These are phyloP conservation scores for Acipenser oxyrinchus DNA, from an alignment of 2,797 vertebrate genomes.

Conservation along the genomic window DNA sequence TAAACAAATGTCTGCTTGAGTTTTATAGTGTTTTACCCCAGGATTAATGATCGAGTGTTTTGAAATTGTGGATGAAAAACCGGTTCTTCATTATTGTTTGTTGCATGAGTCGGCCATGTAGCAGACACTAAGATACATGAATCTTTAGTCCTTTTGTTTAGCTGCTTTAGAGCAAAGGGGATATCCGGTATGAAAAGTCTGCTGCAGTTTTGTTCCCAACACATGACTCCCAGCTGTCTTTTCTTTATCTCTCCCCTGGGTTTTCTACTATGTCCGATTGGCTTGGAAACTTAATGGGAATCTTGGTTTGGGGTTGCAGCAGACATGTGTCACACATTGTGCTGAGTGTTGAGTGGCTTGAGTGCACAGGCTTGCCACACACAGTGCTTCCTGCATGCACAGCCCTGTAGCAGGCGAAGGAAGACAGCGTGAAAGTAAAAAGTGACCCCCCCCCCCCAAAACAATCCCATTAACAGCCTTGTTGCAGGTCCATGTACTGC, in stretches of 20 bases:
- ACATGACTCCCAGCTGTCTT: conserved; percentile 32
- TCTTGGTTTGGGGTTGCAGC: not conserved
- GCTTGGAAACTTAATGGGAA: conserved; percentile 21
- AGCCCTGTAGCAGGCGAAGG: conserved; percentile 35
- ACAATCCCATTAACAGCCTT: no score
- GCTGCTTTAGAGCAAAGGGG: no score
- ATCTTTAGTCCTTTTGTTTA: no score
- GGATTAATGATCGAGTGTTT: no score
- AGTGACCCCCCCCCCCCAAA: no score
- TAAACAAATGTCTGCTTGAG: no score
- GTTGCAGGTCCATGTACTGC: no score
- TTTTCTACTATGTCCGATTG: conserved; percentile 9
- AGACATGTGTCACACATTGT: conserved; percentile 24
- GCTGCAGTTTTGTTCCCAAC: conserved; percentile 18
- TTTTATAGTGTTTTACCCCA: no score
- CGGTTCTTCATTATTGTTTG: no score
- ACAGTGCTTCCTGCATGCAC: conserved; percentile 32
- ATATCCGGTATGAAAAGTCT: not conserved
- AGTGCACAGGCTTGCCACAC: conserved; percentile 34
- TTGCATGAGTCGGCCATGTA: no score
- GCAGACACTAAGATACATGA: no score
- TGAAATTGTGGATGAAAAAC: no score
- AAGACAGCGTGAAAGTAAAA: conserved; percentile 23
- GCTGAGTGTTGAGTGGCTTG: conserved; percentile 24
- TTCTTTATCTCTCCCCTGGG: conserved; percentile 19